Evolutionary conservation across 2,888 invertebrate genomes (phyloP), one percentile per base, ranked within the genome.

Genomic region (Pediacus dermestoides): DNA sequence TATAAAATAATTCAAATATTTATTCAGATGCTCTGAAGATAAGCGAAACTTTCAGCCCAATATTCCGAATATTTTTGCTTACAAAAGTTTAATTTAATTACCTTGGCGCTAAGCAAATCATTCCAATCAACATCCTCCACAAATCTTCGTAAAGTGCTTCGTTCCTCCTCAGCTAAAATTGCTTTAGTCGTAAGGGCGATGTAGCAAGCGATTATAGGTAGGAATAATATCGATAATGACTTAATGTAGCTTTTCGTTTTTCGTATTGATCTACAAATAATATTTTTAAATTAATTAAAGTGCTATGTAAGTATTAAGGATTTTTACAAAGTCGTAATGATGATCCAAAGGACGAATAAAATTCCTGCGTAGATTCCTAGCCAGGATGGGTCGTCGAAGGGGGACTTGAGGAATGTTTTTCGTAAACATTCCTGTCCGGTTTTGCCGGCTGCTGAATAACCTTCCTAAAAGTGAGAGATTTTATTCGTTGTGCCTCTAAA

Each of bases 301-400:
- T 4, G 28, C 7, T 28, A 13, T 14, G 3, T 7, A 3, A 3
- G 3, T 3, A 28, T 28, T 14, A 3, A 3, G 4, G 3, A 3
- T 28, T 3, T 28, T 78, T 67, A 81, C 81, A 79, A 72, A 60
- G 78, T 66, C 58, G 79, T 74, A 52, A 80, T 71, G 60, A 80
- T 70, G 57, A 78, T 73, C 81, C 81, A 82, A 58, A 80, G 71
- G 57, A 77, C 66, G 64, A 81, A 76, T 61, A 81, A 71, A 56
- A 80, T 70, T 48, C 76, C 76, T 30, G 76, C 72, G 68, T 77
- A 78, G 57, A 80, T 75, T 48, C 79, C 79, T 57, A 78, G 76
- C 75, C 80, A 81, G 61, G 75, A 75, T 3, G 79, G 77, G 53
- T 78, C 75, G 45, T 74, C 74, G 45, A 76, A 73, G 45, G 78